Conservation (phyloP, 2,888 invertebrate species). For the Diachrysia chrysitis region DNA sequence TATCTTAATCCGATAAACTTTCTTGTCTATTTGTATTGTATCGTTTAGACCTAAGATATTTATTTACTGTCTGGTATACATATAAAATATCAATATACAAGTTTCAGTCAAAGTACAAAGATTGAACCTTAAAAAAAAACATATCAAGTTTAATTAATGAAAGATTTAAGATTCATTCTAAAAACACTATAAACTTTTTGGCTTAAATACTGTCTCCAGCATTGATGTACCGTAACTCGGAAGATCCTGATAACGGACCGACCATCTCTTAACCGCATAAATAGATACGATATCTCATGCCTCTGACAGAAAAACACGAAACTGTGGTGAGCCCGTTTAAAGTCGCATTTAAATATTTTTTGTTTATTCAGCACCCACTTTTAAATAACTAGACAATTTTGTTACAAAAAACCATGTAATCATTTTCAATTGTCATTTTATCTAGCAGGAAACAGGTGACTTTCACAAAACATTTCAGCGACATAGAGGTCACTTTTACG, state of each 20-base stretch:
- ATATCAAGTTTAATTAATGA: no score
- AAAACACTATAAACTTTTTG: not conserved
- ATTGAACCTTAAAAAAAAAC: no score
- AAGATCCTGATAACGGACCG: not conserved
- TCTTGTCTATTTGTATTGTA: no score
- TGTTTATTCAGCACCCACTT: constrained; percentile 31
- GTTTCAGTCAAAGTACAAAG: no score
- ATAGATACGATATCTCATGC: not conserved
- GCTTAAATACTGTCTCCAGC: no score
- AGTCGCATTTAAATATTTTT: constrained; percentile 12
- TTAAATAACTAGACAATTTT: constrained; percentile 29
- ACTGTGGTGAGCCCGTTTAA: not conserved
- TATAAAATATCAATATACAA: no score
- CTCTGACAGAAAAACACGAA: not conserved
- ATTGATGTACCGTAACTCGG: not conserved
- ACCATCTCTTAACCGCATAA: not conserved
- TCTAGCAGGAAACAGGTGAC: constrained; percentile 48
- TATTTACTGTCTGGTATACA: no score
- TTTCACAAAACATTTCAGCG: constrained; percentile 60
- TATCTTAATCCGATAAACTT: no score
- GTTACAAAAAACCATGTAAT: constrained; percentile 41
- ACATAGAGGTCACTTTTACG: constrained; percentile 70
- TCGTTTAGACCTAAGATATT: no score
- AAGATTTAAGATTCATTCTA: no score
- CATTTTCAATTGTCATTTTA: constrained; percentile 41